phyloP scores from a whole-genome alignment of 2,113 vertebrate genomes.

The Mormoops blainvillei region DNA sequence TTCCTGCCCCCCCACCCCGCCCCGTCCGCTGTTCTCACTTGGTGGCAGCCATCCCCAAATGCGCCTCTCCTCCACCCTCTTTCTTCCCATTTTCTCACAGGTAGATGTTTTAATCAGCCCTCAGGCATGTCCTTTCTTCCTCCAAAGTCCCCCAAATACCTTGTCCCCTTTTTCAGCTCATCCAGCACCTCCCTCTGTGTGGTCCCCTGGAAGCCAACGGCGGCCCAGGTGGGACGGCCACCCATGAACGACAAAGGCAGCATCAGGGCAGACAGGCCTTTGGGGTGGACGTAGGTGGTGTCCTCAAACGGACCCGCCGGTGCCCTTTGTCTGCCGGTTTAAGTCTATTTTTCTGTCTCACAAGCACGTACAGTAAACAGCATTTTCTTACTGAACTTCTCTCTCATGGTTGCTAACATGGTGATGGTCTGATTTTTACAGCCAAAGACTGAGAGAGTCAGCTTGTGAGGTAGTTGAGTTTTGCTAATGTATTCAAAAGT shows the following conservation, averaged over 20 bases:
- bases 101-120: not conserved
- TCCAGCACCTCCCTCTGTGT: too few relatives aligned
- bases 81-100: not conserved
- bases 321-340: not conserved
- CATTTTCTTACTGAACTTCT: not conserved
- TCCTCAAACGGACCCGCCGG: not conserved
- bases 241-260: too few relatives aligned
- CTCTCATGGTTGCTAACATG: not conserved
- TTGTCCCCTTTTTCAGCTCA: not conserved
- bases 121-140: not conserved
- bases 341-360: not conserved
- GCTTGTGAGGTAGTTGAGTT: not conserved
- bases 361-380: not conserved
- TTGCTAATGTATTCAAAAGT: not conserved
- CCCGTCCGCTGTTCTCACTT: not conserved
- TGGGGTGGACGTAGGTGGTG: not conserved
- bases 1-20: not conserved
- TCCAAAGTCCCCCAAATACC: not conserved
- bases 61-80: rapidly evolving
- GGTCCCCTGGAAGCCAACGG: too few relatives aligned
- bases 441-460: not conserved
- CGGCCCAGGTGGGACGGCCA: too few relatives aligned
- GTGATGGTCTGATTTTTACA: not conserved
- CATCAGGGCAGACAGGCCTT: not conserved
- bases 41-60: not conserved